Evolutionary conservation across 2,113 vertebrate genomes (phyloP).

Genomic region (Electrona antarctica): DNA sequence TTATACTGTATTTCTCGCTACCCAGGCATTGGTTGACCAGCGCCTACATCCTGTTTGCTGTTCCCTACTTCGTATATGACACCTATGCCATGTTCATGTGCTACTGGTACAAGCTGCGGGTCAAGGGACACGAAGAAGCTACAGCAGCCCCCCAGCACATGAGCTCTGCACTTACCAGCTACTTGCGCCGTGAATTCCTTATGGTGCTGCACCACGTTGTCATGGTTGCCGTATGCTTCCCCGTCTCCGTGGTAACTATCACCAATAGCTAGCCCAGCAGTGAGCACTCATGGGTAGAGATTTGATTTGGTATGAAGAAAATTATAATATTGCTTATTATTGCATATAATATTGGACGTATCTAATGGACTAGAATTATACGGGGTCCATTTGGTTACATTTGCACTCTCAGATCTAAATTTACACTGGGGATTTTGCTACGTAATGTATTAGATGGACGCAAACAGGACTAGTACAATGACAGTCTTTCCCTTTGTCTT

Average conservation of each 20-base stretch:
- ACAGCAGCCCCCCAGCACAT: conserved; percentile 59
- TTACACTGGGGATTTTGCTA: too few species aligned
- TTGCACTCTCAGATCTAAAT: too few species aligned
- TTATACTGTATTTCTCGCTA: conserved; percentile 10
- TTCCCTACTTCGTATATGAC: conserved; percentile 92
- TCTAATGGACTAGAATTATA: too few species aligned
- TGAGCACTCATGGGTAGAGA: conserved; percentile 5
- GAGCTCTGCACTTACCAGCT: conserved; percentile 77
- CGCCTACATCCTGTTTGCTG: conserved; percentile 88
- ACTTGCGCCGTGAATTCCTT: conserved; percentile 88
- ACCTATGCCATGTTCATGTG: conserved; percentile 95
- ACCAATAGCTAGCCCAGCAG: neutral
- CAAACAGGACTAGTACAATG: too few species aligned
- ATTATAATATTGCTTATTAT: neutral
- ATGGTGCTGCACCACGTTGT: conserved; percentile 91
- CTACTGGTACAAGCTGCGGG: conserved; percentile 88
- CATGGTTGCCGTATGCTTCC: conserved; percentile 93
- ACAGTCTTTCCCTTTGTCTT: neutral
- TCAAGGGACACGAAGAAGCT: conserved; percentile 86
- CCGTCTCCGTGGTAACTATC: conserved; percentile 88
- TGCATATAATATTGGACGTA: too few species aligned
- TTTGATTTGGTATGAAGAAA: neutral
- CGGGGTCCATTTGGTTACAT: too few species aligned
- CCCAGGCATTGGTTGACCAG: conserved; percentile 89
- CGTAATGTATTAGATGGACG: too few species aligned